Evolutionary conservation across 2,888 invertebrate species (phyloP), one percentile per base, ranked within the genome.

Genomic region (Nomada fucata): DNA sequence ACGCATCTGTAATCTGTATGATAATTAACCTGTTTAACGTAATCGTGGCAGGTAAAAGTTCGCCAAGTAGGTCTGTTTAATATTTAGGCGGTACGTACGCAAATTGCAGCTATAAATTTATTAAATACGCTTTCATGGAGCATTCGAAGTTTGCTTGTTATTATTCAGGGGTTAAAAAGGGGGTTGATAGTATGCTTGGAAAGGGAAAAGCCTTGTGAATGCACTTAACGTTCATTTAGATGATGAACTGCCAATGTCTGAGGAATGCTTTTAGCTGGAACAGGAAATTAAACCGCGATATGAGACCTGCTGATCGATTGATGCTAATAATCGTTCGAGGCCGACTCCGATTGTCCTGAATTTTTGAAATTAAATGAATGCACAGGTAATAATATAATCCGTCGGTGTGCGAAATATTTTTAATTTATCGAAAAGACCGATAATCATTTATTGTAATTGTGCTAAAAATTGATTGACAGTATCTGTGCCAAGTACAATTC

Each of bases 251-350:
- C n/a, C 70, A 20, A 72, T 53, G 36, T 53, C 3, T 55, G 20
- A 50, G 20, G 60, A 68, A 64, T 42, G 70, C 81, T 84, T 81
- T 85, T 59, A 84, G 23, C 26, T 7, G n/a, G 36, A 53, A 36
- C 83, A 78, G 85, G 83, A 83, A 85, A 87, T 87, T 85, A 85
- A 79, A 83, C 75, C 36, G 20, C 59, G 65, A 76, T 70, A 72
- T 57, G 47, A 85, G 20, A 76, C 67, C 76, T 71, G 57, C 36
- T 57, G 36, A 64, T 26, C 76, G 50, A 74, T 74, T 69, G 52
- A 64, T 75, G 69, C 61, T 74, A 61, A 36, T 61, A 79, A 72
- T 74, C 65, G 69, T 81, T 87, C 60, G 60, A 11, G 23, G 15
- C 44, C 47, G 53, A n/a, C 52, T 23, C 50, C 20, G 7, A 73